Evolutionary conservation across 2,888 invertebrate species (phyloP).

Genomic region (Elegia similella): DNA sequence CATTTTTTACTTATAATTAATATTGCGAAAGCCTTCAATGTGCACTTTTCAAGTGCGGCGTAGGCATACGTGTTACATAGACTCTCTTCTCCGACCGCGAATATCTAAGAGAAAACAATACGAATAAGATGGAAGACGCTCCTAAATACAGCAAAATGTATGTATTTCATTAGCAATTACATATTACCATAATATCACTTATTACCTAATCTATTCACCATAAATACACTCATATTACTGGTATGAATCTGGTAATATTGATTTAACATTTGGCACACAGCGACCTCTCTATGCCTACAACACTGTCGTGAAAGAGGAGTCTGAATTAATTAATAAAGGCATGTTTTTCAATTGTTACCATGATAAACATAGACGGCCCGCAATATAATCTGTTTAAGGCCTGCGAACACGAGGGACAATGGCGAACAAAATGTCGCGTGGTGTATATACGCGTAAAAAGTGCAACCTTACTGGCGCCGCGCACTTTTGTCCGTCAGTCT

Average conservation of each 20-base stretch:
- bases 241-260: constrained; percentile 59
- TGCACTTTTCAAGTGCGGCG: constrained; percentile 15
- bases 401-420: too few species aligned
- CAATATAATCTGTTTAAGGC: constrained; percentile 5
- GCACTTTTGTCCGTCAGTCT: too few species aligned
- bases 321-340: constrained; percentile 7
- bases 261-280: constrained; percentile 72
- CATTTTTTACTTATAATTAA: constrained; percentile 16
- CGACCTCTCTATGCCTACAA: constrained; percentile 26
- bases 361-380: background rate
- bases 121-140: constrained; percentile 79
- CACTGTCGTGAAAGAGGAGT: constrained; percentile 15
- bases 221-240: constrained; percentile 63
- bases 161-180: constrained; percentile 68
- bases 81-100: constrained; percentile 45
- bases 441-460: too few species aligned
- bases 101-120: constrained; percentile 69
- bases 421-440: too few species aligned
- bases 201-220: constrained; percentile 56
- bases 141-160: constrained; percentile 79
- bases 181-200: constrained; percentile 73
- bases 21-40: constrained; percentile 19
- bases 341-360: background rate
- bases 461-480: too few species aligned
- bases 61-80: constrained; percentile 21